phyloP scores from a whole-genome alignment of 2,797 vertebrate species.

The Neosalanx taihuensis region DNA sequence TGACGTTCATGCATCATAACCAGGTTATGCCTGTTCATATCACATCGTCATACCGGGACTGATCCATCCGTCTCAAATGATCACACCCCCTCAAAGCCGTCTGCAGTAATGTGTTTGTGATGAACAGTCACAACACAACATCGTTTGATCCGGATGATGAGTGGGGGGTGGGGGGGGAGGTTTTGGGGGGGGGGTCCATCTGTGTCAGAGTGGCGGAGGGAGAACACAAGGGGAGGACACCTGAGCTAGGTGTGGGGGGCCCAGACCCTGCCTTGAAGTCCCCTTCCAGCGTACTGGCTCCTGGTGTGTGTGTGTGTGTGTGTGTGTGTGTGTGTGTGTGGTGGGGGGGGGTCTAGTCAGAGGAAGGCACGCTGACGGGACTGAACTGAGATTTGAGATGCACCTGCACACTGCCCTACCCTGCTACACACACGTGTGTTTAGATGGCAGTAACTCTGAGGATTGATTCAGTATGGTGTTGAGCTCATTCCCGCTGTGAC shows the following conservation, averaged over 20 bases:
- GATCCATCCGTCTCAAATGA: background rate
- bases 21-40: conserved; percentile 12
- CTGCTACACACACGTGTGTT: background rate
- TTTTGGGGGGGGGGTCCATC: conserved; percentile 69
- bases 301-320: too few relatives aligned
- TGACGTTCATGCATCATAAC: conserved; percentile 2
- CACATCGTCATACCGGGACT: conserved; percentile 19
- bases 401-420: conserved; percentile 30
- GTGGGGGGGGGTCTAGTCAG: background rate
- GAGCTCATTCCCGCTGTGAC: conserved; percentile 58
- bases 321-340: too few relatives aligned
- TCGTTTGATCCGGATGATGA: conserved; percentile 69
- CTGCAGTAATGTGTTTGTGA: conserved; percentile 66
- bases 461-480: conserved; percentile 22
- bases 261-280: background rate
- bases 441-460: background rate
- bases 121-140: conserved; percentile 71
- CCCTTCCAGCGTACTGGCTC: conserved; percentile 4
- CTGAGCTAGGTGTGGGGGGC: conserved; percentile 1
- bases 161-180: conserved; percentile 69
- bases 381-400: background rate
- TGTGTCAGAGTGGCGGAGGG: conserved; percentile 58
- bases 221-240: conserved; percentile 30
- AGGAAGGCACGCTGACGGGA: background rate
- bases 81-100: conserved; percentile 46